phyloP scores from a whole-genome alignment of 2,888 invertebrate species.

The Drosophila siamana region DNA sequence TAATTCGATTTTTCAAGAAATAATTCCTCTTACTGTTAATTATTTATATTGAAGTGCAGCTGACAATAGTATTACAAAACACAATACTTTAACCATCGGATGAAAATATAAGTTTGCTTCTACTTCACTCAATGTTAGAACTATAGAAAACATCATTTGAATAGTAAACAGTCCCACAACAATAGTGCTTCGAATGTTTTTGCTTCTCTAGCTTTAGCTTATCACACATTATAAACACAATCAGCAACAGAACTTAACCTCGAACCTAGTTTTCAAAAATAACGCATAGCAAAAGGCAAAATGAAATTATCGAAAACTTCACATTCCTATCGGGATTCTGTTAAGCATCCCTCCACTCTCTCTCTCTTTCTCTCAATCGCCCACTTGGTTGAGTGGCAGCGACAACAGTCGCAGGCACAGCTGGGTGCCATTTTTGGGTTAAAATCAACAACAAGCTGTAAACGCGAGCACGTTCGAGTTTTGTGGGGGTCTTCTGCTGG shows the following conservation, averaged over 20 bases:
- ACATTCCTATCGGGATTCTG: background rate
- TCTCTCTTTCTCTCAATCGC: slow-evolving; percentile 9
- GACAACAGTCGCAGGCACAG: slow-evolving; percentile 39
- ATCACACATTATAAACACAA: background rate
- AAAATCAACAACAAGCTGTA: slow-evolving; percentile 15
- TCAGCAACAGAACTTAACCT: slow-evolving; percentile 9
- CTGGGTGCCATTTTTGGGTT: slow-evolving; percentile 64
- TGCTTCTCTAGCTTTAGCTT: background rate
- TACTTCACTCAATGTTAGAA: no score
- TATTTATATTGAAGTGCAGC: no score
- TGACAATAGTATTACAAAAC: no score
- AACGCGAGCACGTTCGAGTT: slow-evolving; percentile 40
- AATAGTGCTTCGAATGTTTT: background rate
- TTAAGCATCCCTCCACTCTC: background rate
- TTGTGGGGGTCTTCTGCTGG: slow-evolving; percentile 2
- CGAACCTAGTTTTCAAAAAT: slow-evolving; percentile 1
- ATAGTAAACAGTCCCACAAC: no score
- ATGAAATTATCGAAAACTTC: slow-evolving; percentile 8
- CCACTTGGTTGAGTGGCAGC: slow-evolving; percentile 1
- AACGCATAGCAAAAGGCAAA: background rate
- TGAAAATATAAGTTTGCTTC: no score
- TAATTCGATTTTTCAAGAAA: no score
- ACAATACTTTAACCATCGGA: no score
- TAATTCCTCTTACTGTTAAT: no score
- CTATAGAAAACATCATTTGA: no score